Conservation (phyloP, 2,888 invertebrate genomes). For the Euzetes globulus region DNA sequence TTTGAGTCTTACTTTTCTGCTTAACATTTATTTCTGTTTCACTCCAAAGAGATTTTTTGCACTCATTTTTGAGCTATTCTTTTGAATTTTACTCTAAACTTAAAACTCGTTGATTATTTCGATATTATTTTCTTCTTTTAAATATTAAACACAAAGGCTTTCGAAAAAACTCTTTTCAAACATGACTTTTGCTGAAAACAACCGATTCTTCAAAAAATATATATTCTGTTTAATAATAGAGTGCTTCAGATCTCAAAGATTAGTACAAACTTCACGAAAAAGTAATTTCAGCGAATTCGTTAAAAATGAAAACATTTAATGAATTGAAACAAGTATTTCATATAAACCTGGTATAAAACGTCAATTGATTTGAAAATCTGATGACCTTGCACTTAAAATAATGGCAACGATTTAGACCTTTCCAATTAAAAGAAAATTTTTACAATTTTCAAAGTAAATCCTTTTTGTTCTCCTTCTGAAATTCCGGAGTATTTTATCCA, state of each 20-base stretch:
- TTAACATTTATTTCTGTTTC: background rate
- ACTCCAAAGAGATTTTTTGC: background rate
- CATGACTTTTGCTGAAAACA: background rate
- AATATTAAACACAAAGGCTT: background rate
- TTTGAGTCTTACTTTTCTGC: background rate
- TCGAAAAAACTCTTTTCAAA: background rate
- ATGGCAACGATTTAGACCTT: no score
- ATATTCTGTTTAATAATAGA: background rate
- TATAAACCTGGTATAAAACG: no score
- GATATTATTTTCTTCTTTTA: background rate
- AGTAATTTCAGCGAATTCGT: background rate
- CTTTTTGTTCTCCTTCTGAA: no score
- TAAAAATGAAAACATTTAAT: no score
- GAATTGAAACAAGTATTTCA: no score
- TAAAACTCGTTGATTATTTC: background rate
- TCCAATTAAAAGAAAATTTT: no score
- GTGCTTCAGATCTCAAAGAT: background rate
- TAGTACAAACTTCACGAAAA: background rate
- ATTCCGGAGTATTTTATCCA: no score
- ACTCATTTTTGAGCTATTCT: background rate
- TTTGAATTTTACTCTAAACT: background rate
- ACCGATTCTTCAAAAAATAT: background rate
- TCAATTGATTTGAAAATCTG: no score
- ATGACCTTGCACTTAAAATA: no score
- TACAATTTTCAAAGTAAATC: no score